A percentile compares a stretch with the other conserved stretches of the same genome.
Evolutionary conservation across 1,140 invertebrate species (phyloP).

Genomic region (Globodera rostochiensis): DNA sequence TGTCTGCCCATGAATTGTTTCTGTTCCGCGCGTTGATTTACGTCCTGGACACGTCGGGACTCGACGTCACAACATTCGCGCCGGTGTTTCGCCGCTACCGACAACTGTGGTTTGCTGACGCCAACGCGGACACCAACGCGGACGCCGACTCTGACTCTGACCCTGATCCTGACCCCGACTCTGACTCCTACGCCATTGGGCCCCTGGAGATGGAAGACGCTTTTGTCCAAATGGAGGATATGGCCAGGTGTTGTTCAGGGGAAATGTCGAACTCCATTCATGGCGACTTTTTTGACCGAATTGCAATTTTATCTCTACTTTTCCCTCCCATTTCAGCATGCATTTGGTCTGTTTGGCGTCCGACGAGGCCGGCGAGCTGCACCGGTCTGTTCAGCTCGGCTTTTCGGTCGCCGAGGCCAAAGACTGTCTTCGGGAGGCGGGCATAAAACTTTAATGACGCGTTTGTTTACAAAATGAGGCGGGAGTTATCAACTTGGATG

Average conservation of each 20-base stretch:
- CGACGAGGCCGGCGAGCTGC: conserved; percentile 21
- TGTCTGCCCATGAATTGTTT: conserved; percentile 33
- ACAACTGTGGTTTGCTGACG: conserved; percentile 18
- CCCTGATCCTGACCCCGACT: no score
- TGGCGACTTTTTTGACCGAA: neutral
- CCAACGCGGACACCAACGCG: no score
- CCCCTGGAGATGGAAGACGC: conserved; percentile 21
- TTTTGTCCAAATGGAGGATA: conserved; percentile 24
- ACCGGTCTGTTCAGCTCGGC: conserved; percentile 28
- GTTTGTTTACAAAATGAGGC: no score
- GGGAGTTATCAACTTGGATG: neutral
- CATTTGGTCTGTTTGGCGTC: conserved; percentile 22
- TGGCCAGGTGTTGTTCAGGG: conserved; percentile 33
- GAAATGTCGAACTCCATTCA: neutral
- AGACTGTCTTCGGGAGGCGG: conserved; percentile 25
- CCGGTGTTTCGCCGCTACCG: conserved; percentile 23
- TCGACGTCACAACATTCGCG: conserved; percentile 23
- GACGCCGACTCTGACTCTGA: no score
- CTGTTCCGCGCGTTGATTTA: conserved; percentile 35
- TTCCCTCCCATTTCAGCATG: conserved; percentile 10
- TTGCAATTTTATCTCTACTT: neutral
- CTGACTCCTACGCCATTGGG: neutral
- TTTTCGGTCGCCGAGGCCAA: conserved; percentile 32
- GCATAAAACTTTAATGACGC: neutral
- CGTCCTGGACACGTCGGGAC: conserved; percentile 26